A percentile compares a stretch with the other conserved stretches of the same genome.
phyloP scores from a whole-genome alignment of 1,140 invertebrate species.

The Zaprionus lachaisei region DNA sequence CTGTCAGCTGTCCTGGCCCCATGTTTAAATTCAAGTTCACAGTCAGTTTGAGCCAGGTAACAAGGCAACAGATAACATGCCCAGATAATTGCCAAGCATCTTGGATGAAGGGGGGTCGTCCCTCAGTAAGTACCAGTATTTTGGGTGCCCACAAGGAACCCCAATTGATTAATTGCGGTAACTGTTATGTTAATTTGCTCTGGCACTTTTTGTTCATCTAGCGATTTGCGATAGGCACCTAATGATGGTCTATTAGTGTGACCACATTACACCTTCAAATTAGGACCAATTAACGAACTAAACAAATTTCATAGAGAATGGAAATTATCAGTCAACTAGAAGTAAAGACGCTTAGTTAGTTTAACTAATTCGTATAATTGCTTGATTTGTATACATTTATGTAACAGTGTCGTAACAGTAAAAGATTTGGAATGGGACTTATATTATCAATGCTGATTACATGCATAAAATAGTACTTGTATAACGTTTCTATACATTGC shows the following conservation, averaged over 20 bases:
- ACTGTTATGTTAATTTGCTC: conserved; percentile 75
- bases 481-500: too few relatives aligned
- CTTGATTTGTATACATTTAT: background rate
- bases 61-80: conserved; percentile 42
- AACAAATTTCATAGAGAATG: background rate
- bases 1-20: conserved; percentile 55
- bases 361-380: background rate
- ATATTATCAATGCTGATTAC: too few relatives aligned
- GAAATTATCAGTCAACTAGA: background rate
- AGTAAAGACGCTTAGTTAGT: background rate
- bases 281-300: background rate
- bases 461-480: too few relatives aligned
- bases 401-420: too few relatives aligned
- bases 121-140: background rate
- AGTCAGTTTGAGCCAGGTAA: conserved; percentile 59
- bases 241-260: conserved; percentile 58
- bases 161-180: conserved; percentile 76
- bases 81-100: conserved; percentile 31
- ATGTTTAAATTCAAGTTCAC: conserved; percentile 66
- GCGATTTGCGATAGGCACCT: conserved; percentile 60
- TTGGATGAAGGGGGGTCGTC: background rate
- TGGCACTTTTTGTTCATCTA: conserved; percentile 53
- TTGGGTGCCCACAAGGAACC: conserved; percentile 11
- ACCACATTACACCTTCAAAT: conserved; percentile 34
- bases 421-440: too few relatives aligned